phyloP scores from a whole-genome alignment of 2,797 vertebrate species.

The Psittacula derbiana region DNA sequence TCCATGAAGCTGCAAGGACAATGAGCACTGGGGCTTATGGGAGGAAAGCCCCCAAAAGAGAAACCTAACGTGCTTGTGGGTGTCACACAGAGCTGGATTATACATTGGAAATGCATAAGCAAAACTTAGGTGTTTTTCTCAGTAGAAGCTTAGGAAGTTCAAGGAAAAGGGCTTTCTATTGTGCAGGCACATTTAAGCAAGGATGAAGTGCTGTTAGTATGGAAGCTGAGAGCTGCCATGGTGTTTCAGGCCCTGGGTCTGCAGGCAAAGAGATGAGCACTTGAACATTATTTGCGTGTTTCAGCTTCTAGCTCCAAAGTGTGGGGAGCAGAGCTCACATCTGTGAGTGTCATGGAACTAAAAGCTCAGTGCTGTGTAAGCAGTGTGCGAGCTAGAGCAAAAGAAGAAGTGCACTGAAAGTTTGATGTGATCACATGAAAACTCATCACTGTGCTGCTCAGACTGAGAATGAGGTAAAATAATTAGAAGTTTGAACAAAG shows the following conservation, averaged over 20 bases:
- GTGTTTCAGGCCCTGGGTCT: not conserved
- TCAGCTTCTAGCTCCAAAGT: not conserved
- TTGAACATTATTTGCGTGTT: not conserved
- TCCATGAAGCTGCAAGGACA: not conserved
- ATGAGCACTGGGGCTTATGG: rapidly evolving
- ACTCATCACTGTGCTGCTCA: slow-evolving; percentile 36
- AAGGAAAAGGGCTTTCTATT: not conserved
- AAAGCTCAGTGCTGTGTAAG: not conserved
- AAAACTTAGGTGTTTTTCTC: not conserved
- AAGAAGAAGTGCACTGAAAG: slow-evolving; percentile 14
- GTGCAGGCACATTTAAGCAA: not conserved
- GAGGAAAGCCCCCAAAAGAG: not conserved
- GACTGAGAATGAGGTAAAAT: slow-evolving; percentile 40
- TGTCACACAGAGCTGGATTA: not conserved
- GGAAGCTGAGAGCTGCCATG: not conserved
- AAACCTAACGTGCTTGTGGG: not conserved
- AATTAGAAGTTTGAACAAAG: slow-evolving; percentile 62
- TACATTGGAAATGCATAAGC: not conserved
- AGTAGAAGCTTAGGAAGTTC: not conserved
- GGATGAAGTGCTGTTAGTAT: not conserved
- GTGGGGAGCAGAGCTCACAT: not conserved
- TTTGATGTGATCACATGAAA: slow-evolving; percentile 55
- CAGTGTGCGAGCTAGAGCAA: not conserved
- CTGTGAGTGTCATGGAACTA: not conserved
- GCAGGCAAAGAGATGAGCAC: not conserved